These are phyloP conservation scores for Ornithoptera alexandrae DNA, from an alignment of 2,888 invertebrate species.

Conservation along the genomic window DNA sequence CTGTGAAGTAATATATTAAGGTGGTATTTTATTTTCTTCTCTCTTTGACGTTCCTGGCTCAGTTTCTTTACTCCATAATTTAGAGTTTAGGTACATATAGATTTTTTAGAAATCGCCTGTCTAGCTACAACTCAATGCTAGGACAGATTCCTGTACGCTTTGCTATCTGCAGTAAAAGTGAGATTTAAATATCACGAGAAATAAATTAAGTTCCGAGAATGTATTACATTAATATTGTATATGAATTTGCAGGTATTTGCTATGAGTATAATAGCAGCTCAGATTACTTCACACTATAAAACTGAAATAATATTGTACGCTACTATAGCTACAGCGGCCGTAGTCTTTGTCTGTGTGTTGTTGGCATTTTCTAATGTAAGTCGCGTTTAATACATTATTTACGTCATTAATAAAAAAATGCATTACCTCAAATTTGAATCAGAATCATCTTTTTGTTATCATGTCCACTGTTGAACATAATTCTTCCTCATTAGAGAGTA, in stretches of 20 bases:
- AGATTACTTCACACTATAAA: conserved; percentile 36
- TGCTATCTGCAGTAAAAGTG: too few species aligned
- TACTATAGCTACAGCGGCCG: conserved; percentile 37
- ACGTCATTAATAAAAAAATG: background rate
- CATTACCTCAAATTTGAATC: background rate
- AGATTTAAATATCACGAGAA: too few species aligned
- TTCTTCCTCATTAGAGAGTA: background rate
- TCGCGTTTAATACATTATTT: background rate
- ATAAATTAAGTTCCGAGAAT: background rate
- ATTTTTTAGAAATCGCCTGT: too few species aligned
- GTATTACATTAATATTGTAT: background rate
- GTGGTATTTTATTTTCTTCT: too few species aligned
- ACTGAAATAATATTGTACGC: conserved; percentile 41
- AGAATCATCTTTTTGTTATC: background rate
- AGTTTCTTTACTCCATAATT: too few species aligned
- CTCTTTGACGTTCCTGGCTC: too few species aligned
- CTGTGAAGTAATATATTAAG: too few species aligned
- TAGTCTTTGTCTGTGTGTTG: conserved; percentile 40
- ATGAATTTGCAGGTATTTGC: conserved; percentile 38
- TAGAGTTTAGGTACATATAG: too few species aligned
- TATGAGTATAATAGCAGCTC: conserved; percentile 37
- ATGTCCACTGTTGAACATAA: background rate
- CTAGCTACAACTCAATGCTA: too few species aligned
- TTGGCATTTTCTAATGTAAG: conserved; percentile 42
- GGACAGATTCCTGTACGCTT: too few species aligned